phyloP scores from a whole-genome alignment of 2,888 invertebrate species.

The Morinoia aosen region DNA sequence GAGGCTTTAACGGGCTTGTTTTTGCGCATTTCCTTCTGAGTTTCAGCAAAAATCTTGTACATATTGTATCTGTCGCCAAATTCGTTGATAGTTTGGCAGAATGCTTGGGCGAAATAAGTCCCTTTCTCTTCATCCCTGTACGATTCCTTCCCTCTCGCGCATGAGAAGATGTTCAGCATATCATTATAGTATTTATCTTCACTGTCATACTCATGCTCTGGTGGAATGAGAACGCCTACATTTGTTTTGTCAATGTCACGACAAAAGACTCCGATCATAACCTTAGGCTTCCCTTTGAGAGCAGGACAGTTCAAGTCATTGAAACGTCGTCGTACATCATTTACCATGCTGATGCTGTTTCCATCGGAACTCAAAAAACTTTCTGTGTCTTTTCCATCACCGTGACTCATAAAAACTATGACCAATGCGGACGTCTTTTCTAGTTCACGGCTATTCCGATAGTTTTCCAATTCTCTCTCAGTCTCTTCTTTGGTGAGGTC shows the following conservation, averaged over 20 bases:
- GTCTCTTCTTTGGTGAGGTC: not conserved
- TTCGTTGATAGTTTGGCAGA: not conserved
- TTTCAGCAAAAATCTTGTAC: not conserved
- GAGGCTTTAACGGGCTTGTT: not conserved
- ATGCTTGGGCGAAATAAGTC: not conserved
- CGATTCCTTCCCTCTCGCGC: not conserved
- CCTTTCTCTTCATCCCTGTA: not conserved
- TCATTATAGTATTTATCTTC: no score
- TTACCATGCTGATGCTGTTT: not conserved
- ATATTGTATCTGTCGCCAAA: not conserved
- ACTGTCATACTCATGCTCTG: no score
- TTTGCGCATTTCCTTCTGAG: not conserved
- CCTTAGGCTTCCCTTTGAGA: slow-evolving; percentile 16
- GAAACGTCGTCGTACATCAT: not conserved
- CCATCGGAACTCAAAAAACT: slow-evolving; percentile 10
- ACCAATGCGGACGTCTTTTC: not conserved
- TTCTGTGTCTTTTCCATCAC: slow-evolving; percentile 10
- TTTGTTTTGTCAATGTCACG: no score
- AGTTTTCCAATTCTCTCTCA: not conserved
- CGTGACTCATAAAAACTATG: slow-evolving; percentile 41
- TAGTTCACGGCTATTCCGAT: not conserved
- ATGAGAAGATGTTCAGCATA: no score
- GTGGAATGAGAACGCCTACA: no score
- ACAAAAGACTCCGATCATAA: not conserved
- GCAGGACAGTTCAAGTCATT: not conserved